Percentiles rank a stretch among this genome's conserved stretches.
Conservation (phyloP, 2,888 invertebrate genomes). For the Meiosimyza platycephala region DNA sequence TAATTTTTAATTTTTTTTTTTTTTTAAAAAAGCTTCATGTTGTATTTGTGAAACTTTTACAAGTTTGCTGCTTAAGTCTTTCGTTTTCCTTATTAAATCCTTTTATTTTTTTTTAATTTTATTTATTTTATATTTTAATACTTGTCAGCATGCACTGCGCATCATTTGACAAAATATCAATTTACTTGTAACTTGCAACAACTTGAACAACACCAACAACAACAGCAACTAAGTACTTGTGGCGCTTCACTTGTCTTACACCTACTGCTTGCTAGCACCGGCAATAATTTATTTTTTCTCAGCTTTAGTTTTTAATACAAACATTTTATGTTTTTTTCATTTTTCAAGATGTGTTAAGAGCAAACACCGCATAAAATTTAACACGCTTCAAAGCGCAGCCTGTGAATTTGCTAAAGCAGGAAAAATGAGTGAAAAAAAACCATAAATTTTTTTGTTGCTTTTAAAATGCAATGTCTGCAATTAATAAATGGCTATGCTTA, state of each 20-base stretch:
- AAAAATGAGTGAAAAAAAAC: not conserved
- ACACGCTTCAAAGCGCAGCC: conserved; percentile 56
- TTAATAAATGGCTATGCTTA: not conserved
- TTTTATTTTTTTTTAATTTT: too few species aligned
- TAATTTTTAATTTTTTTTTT: too few species aligned
- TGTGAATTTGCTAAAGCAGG: conserved; percentile 47
- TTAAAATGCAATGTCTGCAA: not conserved
- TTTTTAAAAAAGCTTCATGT: too few species aligned
- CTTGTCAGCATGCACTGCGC: too few species aligned
- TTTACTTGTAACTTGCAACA: conserved; percentile 9
- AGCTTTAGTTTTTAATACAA: too few species aligned
- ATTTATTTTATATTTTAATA: too few species aligned
- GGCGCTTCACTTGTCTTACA: conserved; percentile 28
- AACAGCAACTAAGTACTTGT: conserved; percentile 18
- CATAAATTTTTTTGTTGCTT: not conserved
- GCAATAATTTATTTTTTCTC: too few species aligned
- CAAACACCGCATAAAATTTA: conserved; percentile 32
- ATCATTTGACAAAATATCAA: conserved; percentile 31
- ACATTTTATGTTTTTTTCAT: not conserved
- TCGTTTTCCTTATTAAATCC: too few species aligned
- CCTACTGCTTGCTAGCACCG: not conserved
- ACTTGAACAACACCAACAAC: conserved; percentile 11
- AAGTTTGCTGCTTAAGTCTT: too few species aligned
- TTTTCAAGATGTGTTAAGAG: not conserved
- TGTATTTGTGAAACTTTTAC: too few species aligned